Evolutionary conservation across 1,140 invertebrate species (phyloP), one percentile per base, ranked within the genome.

Genomic region (Holcopasites calliopsidis): DNA sequence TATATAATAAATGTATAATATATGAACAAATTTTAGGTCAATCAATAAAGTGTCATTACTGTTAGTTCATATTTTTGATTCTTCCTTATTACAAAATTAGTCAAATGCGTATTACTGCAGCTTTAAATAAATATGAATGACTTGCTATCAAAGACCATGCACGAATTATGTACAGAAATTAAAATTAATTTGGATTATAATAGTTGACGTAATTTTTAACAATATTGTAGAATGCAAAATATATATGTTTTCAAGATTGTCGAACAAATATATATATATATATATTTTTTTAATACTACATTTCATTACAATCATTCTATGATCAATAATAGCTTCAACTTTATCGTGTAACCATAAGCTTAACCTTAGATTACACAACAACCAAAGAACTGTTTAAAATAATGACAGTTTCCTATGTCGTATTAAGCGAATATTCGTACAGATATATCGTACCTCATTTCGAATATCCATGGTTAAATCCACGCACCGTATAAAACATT

Each of bases 401-500:
- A 65, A 35, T 47, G 23, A 8, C 26, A 66, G 28, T 44, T 35
- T 13, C 35, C 1, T 13, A 35, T 66, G 18, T 8, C 21, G 10
- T 13, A 26, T 5, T n/a, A n/a, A 16, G 4, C 35, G 3, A 58
- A 58, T 8, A 50, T 47, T 49, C 55, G 26, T 10, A 42, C 10
- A 11, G 40, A 23, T 64, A 49, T 23, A 64, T 75, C 83, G 16
- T 78, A 87, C 86, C 85, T 86, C 79, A 70, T 81, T 85, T 79
- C 50, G 70, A 58, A 79, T 58, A 75, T 82, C 85, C 85, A 87
- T 88, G 61, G 72, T 85, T 66, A 81, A 61, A 62, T 85, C 81
- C 79, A 78, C 77, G 62, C 69, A 61, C 44, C 77, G 62, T 79
- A 74, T 75, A 84, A 79, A 81, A 86, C 82, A 85, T 87, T 85